A percentile compares a stretch with the other conserved stretches of the same genome.
These are phyloP conservation scores for Drosophila paramelanica DNA, from an alignment of 2,888 invertebrate species.

Conservation along the genomic window DNA sequence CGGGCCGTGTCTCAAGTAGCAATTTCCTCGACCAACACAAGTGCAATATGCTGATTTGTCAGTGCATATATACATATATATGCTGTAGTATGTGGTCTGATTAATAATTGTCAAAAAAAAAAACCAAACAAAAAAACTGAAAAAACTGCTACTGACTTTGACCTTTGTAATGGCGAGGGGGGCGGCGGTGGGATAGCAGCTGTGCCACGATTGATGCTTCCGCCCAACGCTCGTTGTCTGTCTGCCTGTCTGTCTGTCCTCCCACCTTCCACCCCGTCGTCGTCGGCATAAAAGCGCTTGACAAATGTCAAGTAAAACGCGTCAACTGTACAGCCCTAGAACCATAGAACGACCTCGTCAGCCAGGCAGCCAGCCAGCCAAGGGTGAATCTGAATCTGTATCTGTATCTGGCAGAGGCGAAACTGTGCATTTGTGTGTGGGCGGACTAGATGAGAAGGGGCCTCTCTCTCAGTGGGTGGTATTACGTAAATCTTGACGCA, in stretches of 20 bases:
- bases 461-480: conserved; percentile 51
- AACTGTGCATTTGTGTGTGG: conserved; percentile 25
- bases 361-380: conserved; percentile 18
- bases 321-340: conserved; percentile 59
- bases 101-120: conserved; percentile 43
- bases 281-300: conserved; percentile 52
- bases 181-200: background rate
- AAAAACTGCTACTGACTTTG: conserved; percentile 71
- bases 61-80: conserved; percentile 1
- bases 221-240: conserved; percentile 39
- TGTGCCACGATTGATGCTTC: conserved; percentile 63
- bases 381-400: conserved; percentile 53
- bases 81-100: conserved; percentile 24
- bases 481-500: conserved; percentile 69
- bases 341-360: conserved; percentile 55
- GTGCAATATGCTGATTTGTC: conserved; percentile 45
- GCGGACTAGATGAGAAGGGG: background rate
- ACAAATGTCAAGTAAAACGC: conserved; percentile 74
- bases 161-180: conserved; percentile 52
- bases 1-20: conserved; percentile 58
- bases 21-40: conserved; percentile 53
- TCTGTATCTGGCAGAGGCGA: conserved; percentile 9
- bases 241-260: too few species aligned
- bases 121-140: conserved; percentile 42
- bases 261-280: conserved; percentile 3